Evolutionary conservation across 2,888 invertebrate species (phyloP), one percentile per base, ranked within the genome.

Genomic region (Dendrolimus pini): DNA sequence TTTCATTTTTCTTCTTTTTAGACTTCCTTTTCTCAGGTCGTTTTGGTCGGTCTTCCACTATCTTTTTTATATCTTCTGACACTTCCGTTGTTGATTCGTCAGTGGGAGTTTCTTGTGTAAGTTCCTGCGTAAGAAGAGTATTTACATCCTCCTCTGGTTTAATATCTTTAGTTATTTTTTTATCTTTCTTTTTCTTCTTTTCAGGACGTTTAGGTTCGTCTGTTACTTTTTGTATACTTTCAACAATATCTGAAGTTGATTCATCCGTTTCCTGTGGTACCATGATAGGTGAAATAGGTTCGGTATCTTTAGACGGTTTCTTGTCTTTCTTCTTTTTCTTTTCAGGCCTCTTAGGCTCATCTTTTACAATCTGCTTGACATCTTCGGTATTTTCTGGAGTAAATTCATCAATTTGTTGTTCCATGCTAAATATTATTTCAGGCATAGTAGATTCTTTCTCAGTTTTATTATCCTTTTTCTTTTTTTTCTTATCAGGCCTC

Each of bases 1-100:
- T 30, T 6, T 8, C 47, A 10, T 47, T 12, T 47, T 47, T 47
- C 12, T 47, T 47, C 47, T 47, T 47, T 47, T 54, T 54, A 47
- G 47, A 47, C 47, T 47, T 47, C 47, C 91, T 72, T 93, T 91
- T 61, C 94, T 84, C 0, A 94, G 94, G 1, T 95, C 94, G 76
- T 94, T 94, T 67, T 94, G 94, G 47, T 47, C 2, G 12, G 9
- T 47, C 47, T 47, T 47, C 47, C 2, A 47, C 10, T 10, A 12
- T 0, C 12, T 47, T 47, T 9, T 47, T 2, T 10, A 47, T 47
- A 12, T 47, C 47, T 47, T 47, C 47, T 2, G 47, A 10, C 0
- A 47, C 47, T 47, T 47, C 47, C 12, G 47, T 47, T 12, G 12
- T 47, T 6, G 47, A 47, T 47, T 47, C 47, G 12, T 47, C 47